Evolutionary conservation across 2,888 invertebrate genomes (phyloP), one percentile per base, ranked within the genome.

Genomic region (Drosophila mayaguana): DNA sequence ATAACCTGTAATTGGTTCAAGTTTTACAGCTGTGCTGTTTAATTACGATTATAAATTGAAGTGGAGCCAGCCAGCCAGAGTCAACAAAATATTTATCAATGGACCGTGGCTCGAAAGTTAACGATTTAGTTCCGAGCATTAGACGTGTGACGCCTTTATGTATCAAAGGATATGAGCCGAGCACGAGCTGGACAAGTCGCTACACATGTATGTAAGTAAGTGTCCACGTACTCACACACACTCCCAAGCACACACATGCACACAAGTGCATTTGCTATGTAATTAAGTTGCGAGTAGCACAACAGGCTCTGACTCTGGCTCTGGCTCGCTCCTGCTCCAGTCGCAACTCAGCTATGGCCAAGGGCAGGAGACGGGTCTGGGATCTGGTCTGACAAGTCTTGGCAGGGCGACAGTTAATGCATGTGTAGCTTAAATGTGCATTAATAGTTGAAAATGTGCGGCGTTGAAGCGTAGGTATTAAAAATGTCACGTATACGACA

Each of bases 401-500:
- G 57, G 46, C 46, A 65, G 66, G 65, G 69, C 69, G 80, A 79
- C 76, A 80, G 83, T 86, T 83, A 81, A 81, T 80, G 86, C 78
- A 81, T 83, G 77, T 81, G 88, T 85, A 85, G 86, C 86, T 86
- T 88, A 88, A 86, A 83, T 85, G 83, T 73, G 80, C 86, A 86
- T 85, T 86, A 86, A 88, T 85, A 85, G 83, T 86, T 86, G 83
- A 83, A 88, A 86, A 88, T 86, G 85, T 86, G 86, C 86, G 88
- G 88, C 81, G 81, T 86, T 85, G 83, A 88, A 86, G 83, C 85
- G 80, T 75, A 83, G 78, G 85, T 81, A 87, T 85, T 87, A 87
- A 86, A 86, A 85, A 87, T 86, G 86, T 88, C 88, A 88, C 88
- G 86, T 88, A 85, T 83, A 77, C 88, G 88, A 86, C 85, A 88